Conservation (phyloP, 2,888 invertebrate genomes). For the Dusona sp. region DNA sequence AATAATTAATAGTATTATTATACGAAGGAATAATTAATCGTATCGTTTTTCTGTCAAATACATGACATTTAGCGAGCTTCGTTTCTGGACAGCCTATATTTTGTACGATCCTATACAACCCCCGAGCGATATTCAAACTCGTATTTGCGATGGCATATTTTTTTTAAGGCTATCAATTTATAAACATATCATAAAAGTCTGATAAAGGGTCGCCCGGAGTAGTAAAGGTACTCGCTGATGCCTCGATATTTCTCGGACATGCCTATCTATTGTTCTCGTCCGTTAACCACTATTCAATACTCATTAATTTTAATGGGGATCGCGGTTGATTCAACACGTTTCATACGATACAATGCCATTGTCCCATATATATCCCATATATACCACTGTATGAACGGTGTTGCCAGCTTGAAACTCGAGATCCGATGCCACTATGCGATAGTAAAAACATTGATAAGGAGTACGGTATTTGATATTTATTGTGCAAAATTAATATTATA, state of each 20-base stretch:
- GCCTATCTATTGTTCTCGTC: slow-evolving; percentile 55
- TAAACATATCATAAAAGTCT: background rate
- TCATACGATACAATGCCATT: slow-evolving; percentile 60
- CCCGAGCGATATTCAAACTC: background rate
- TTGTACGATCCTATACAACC: background rate
- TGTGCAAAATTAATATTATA: background rate
- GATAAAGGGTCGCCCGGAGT: background rate
- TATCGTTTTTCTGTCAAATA: background rate
- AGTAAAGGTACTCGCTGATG: slow-evolving; percentile 13
- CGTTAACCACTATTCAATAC: slow-evolving; percentile 75
- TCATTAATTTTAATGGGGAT: slow-evolving; percentile 81
- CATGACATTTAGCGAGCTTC: background rate
- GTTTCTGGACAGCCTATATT: background rate
- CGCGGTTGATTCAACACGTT: slow-evolving; percentile 79
- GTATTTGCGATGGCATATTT: background rate
- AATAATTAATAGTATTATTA: no score
- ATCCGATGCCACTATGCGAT: background rate
- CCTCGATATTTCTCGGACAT: slow-evolving; percentile 50
- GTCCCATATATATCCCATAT: background rate
- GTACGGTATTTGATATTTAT: background rate
- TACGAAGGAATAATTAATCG: no score
- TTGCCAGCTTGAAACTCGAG: slow-evolving; percentile 2
- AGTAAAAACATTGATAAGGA: background rate
- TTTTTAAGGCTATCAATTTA: background rate
- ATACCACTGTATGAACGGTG: background rate